Conservation (phyloP, 2,888 invertebrate species). For the Sarcophaga subvicina region DNA sequence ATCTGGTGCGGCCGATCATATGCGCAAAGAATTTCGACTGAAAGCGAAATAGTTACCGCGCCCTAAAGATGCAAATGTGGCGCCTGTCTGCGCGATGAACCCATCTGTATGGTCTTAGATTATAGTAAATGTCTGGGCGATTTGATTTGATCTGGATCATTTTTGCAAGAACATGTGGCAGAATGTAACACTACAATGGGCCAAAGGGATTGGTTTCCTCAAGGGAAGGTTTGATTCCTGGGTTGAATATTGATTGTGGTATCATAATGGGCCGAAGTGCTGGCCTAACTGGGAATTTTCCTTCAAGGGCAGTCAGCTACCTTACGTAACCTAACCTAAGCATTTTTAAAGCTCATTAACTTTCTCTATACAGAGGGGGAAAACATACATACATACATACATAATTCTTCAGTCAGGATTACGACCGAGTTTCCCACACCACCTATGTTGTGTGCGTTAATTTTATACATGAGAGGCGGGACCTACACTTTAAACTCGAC, state of each 20-base stretch:
- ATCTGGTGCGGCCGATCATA: constrained; percentile 83
- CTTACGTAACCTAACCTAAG: too few species aligned
- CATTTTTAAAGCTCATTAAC: too few species aligned
- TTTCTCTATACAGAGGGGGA: too few species aligned
- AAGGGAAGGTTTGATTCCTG: constrained; percentile 84
- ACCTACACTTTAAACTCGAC: too few species aligned
- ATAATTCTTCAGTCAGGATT: too few species aligned
- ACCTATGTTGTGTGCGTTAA: too few species aligned
- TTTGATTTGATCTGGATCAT: constrained; percentile 93
- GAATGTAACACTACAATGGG: constrained; percentile 83
- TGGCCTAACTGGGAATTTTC: too few species aligned
- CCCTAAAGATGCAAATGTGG: constrained; percentile 88
- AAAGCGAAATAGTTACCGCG: constrained; percentile 88
- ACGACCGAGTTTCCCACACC: too few species aligned
- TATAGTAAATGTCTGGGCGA: constrained; percentile 87
- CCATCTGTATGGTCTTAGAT: constrained; percentile 90
- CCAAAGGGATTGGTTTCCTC: constrained; percentile 81
- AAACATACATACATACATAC: too few species aligned
- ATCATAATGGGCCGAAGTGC: constrained; percentile 74
- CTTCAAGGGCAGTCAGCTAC: too few species aligned
- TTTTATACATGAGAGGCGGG: too few species aligned
- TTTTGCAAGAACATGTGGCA: constrained; percentile 90
- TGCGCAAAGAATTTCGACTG: constrained; percentile 87
- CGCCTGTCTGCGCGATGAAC: constrained; percentile 88
- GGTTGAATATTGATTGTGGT: constrained; percentile 84